phyloP scores from a whole-genome alignment of 2,888 invertebrate genomes.

The Galerucella nymphaeae region DNA sequence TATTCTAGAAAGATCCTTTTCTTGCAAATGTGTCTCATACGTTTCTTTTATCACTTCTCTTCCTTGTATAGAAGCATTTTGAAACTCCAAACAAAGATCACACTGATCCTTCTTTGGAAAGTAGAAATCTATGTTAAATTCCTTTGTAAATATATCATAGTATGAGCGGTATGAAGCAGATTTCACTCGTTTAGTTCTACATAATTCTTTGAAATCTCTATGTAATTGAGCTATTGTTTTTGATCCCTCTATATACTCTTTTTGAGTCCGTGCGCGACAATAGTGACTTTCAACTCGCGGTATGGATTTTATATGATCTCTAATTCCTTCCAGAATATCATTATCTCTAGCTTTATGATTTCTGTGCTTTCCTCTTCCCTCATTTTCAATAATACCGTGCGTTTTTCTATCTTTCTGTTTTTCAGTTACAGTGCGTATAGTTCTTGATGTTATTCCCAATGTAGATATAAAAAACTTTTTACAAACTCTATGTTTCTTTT shows the following conservation, averaged over 20 bases:
- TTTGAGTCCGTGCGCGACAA: conserved; percentile 17
- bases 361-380: conserved; percentile 33
- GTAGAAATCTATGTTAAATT: conserved; percentile 29
- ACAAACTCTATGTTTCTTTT: no score
- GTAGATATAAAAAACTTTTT: conserved; percentile 34
- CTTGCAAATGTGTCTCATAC: conserved; percentile 18
- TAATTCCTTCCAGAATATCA: no score
- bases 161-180: conserved; percentile 16
- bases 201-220: conserved; percentile 22
- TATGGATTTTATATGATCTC: no score
- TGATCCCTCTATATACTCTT: conserved; percentile 31
- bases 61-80: conserved; percentile 12
- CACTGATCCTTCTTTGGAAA: conserved; percentile 34
- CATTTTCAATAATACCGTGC: conserved; percentile 28
- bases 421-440: conserved; percentile 28
- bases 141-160: conserved; percentile 25
- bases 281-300: conserved; percentile 9
- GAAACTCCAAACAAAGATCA: conserved; percentile 25
- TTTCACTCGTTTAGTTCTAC: conserved; percentile 12
- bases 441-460: conserved; percentile 29
- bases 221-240: conserved; percentile 29
- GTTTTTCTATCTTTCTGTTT: conserved; percentile 32
- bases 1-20: conserved; percentile 30
- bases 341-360: conserved; percentile 19
- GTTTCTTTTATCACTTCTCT: conserved; percentile 21